phyloP scores from a whole-genome alignment of 1,140 invertebrate species.

The Drosophila navojoa region DNA sequence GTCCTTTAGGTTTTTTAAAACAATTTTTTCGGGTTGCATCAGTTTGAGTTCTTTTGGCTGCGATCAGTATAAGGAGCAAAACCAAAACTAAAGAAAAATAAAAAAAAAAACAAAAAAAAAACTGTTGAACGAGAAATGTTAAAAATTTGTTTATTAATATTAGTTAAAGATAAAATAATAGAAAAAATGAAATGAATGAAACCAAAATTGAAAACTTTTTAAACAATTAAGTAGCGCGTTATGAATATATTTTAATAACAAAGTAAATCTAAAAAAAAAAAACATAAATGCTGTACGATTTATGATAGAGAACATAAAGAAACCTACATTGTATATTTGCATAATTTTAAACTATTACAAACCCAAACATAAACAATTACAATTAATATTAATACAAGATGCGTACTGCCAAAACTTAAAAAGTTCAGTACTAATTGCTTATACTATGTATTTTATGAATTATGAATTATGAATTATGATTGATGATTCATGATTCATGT shows the following conservation, averaged over 20 bases:
- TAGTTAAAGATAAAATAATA: slow-evolving; percentile 59
- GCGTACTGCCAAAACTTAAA: slow-evolving; percentile 83
- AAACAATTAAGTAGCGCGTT: slow-evolving; percentile 80
- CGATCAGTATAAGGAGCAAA: slow-evolving; percentile 16
- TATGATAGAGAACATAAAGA: slow-evolving; percentile 15
- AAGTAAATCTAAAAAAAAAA: slow-evolving; percentile 38
- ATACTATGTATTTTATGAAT: slow-evolving; percentile 11
- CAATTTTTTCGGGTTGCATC: slow-evolving; percentile 21
- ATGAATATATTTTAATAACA: slow-evolving; percentile 72
- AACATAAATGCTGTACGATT: slow-evolving; percentile 48
- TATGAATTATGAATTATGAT: too few species aligned
- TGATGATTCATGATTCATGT: too few species aligned
- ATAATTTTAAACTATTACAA: slow-evolving; percentile 70
- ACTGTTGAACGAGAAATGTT: slow-evolving; percentile 60
- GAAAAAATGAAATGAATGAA: neutral
- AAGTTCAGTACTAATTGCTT: slow-evolving; percentile 82
- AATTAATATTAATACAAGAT: slow-evolving; percentile 43
- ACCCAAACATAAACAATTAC: slow-evolving; percentile 20
- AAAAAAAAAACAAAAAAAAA: slow-evolving; percentile 34
- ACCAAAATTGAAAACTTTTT: slow-evolving; percentile 55
- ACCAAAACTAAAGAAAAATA: slow-evolving; percentile 19
- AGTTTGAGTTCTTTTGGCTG: slow-evolving; percentile 40
- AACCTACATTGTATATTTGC: slow-evolving; percentile 74
- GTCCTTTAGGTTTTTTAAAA: neutral
- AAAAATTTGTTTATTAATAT: slow-evolving; percentile 76